Conservation (phyloP, 2,113 vertebrate genomes). For the Cololabis saira region DNA sequence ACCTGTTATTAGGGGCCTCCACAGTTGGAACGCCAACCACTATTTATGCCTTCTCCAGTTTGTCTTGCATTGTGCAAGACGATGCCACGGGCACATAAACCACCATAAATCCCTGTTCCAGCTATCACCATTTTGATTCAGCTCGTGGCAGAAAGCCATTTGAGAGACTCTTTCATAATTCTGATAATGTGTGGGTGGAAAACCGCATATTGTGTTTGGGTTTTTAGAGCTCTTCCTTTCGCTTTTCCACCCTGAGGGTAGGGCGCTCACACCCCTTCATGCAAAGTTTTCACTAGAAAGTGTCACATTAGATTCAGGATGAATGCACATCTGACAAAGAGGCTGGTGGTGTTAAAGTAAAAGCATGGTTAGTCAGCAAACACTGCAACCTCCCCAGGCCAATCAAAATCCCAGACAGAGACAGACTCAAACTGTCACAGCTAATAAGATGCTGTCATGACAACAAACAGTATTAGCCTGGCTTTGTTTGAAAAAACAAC, state of each 20-base stretch:
- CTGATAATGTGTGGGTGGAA: slow-evolving; percentile 28
- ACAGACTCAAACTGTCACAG: slow-evolving; percentile 62
- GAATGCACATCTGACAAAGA: slow-evolving; percentile 51
- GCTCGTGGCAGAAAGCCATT: slow-evolving; percentile 24
- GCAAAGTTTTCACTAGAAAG: slow-evolving; percentile 57
- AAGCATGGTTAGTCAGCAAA: slow-evolving; percentile 36
- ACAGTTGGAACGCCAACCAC: slow-evolving; percentile 30
- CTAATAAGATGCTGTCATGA: slow-evolving; percentile 54
- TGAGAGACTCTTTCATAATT: slow-evolving; percentile 10
- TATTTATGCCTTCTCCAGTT: slow-evolving; percentile 45
- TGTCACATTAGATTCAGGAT: slow-evolving; percentile 71
- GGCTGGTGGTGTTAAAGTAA: slow-evolving; percentile 36
- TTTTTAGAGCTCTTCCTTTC: slow-evolving; percentile 34
- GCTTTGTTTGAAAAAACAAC: slow-evolving; percentile 27
- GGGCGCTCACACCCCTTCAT: slow-evolving; percentile 27
- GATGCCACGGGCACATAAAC: slow-evolving; percentile 29
- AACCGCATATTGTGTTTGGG: slow-evolving; percentile 16
- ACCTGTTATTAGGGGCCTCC: slow-evolving; percentile 54
- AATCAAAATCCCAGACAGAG: slow-evolving; percentile 53
- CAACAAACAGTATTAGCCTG: slow-evolving; percentile 45
- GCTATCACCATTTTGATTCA: slow-evolving; percentile 10
- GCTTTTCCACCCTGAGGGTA: slow-evolving; percentile 16
- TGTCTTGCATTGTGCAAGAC: slow-evolving; percentile 50
- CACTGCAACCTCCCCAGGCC: slow-evolving; percentile 48
- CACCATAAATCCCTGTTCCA: slow-evolving; percentile 26